Evolutionary conservation across 2,797 vertebrate species (phyloP).

Genomic region (Mallotus villosus): DNA sequence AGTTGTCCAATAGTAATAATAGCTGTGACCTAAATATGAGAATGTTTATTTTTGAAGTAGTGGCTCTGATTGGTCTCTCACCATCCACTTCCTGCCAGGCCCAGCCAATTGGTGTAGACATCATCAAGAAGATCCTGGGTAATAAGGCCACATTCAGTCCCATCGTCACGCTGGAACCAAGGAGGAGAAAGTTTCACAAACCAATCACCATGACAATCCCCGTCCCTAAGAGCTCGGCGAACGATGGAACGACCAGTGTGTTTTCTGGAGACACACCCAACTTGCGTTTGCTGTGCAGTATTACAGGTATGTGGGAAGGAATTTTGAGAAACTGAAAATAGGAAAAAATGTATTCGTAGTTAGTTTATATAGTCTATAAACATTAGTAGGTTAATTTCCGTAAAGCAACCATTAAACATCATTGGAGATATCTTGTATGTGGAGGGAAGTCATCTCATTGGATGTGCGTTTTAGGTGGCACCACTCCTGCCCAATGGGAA

Average conservation of each 20-base stretch:
- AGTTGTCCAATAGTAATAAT: not conserved
- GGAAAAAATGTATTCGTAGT: not conserved
- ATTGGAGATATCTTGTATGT: not conserved
- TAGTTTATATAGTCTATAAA: not conserved
- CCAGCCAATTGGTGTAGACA: slow-evolving; percentile 87
- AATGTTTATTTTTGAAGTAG: not conserved
- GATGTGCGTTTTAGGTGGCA: slow-evolving; percentile 82
- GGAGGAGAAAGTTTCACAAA: slow-evolving; percentile 96
- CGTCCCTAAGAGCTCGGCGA: slow-evolving; percentile 85
- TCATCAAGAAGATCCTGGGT: slow-evolving; percentile 91
- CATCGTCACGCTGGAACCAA: slow-evolving; percentile 93
- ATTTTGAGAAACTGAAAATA: not conserved
- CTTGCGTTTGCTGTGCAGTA: slow-evolving; percentile 92
- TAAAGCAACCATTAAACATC: not conserved
- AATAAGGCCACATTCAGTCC: slow-evolving; percentile 95
- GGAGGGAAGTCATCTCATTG: not conserved
- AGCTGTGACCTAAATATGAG: not conserved
- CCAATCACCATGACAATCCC: slow-evolving; percentile 98
- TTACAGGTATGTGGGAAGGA: slow-evolving; percentile 80
- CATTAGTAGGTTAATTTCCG: not conserved
- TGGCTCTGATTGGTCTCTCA: not conserved
- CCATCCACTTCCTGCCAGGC: slow-evolving; percentile 71
- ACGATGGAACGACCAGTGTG: slow-evolving; percentile 77
- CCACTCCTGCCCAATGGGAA: slow-evolving; percentile 96
- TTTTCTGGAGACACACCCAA: slow-evolving; percentile 88